phyloP scores from a whole-genome alignment of 2,797 vertebrate genomes.

The Platalea minor region DNA sequence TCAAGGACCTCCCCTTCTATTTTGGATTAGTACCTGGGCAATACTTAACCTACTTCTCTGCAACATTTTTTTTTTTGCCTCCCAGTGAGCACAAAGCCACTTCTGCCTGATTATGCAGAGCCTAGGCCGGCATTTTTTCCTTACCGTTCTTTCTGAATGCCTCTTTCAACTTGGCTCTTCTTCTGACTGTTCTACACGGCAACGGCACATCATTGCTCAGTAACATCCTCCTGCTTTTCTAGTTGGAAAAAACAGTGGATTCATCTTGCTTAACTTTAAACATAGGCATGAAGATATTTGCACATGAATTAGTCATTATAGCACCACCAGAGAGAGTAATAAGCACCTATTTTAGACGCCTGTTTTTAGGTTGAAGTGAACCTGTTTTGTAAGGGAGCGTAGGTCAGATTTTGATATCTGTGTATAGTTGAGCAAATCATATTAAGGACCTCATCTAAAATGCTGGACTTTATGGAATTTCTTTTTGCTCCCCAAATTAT shows the following conservation, averaged over 20 bases:
- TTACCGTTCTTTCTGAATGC: not conserved
- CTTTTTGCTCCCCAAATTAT: not conserved
- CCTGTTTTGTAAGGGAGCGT: not conserved
- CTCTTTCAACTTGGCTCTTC: not conserved
- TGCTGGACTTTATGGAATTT: not conserved
- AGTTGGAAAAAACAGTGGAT: not conserved
- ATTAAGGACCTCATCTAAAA: not conserved
- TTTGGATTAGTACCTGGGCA: not conserved
- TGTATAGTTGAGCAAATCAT: not conserved
- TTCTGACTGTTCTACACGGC: not conserved
- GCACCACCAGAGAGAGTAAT: not conserved
- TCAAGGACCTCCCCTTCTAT: not conserved
- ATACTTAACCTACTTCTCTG: not conserved
- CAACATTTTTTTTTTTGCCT: not conserved
- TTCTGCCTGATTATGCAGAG: not conserved
- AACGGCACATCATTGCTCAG: not conserved
- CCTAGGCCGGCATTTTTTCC: not conserved
- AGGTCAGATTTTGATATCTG: not conserved
- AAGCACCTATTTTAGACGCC: not conserved
- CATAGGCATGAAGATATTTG: not conserved
- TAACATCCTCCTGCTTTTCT: not conserved
- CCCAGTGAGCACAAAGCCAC: not conserved
- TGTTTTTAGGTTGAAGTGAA: not conserved
- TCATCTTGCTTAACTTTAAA: not conserved
- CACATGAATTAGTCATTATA: not conserved